Base-by-base conservation (phyloP, 2,888 invertebrate genomes). In the Acleris holmiana region DNA sequence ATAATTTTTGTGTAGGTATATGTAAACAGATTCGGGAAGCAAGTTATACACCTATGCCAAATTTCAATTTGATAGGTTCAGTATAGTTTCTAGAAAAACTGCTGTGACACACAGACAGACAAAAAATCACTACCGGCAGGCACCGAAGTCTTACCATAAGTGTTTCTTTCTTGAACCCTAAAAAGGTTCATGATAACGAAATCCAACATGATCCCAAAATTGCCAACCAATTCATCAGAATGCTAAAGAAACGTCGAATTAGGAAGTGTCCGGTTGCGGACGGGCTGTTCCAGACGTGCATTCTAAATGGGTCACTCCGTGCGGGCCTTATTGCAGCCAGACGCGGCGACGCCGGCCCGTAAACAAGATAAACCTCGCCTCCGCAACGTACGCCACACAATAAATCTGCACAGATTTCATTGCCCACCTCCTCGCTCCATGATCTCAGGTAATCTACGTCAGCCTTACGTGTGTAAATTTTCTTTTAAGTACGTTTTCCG, bases 371-470 rank as follows among this genome's bases (percentile, higher is more conserved):
- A 84, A 82, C 79, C 78, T 75, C 66, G 67, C 60, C 69, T 65
- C 68, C 67, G 73, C 71, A 79, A 78, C 78, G 76, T 77, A 76
- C 73, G 75, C 71, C 77, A 74, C 74, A 77, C 79, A 78, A 87
- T 87, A 86, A 85, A 86, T 86, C 85, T 80, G 70, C 68, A 69
- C 76, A 78, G 80, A 84, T 84, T 86, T 84, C 80, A 82, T 82
- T 85, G 79, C 73, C 76, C 75, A 74, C 75, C 69, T 69, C 72
- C 74, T 64, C 76, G 76, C 76, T 80, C 76, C 79, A 76, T 72
- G 76, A 76, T 75, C 76, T 76, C 75, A 68, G 72, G 74, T 78
- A 79, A 82, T 82, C 79, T 78, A 72, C 72, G 63, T 69, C 61
- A 67, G 72, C 76, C 40, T 58, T 58, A 78, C 75, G 71, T 71